Evolutionary conservation across 2,888 invertebrate species (phyloP), one percentile per base, ranked within the genome.

Genomic region (Netelia fuscicornis): DNA sequence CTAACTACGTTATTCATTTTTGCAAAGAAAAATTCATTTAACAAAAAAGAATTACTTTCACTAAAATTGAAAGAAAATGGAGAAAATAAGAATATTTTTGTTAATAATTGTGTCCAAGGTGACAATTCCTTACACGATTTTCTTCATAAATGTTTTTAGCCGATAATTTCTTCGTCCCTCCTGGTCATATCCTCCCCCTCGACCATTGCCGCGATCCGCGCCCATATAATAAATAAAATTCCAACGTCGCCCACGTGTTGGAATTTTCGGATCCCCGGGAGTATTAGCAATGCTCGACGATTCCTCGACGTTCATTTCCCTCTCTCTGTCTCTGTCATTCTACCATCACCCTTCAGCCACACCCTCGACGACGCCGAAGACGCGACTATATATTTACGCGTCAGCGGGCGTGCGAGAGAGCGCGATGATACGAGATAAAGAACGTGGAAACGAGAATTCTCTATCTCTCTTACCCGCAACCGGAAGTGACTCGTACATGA

Each of bases 171-270:
- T 13, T 20, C 72, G n/a, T 17, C 42, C 42, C 25, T 6, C 23
- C 6, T 48, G 17, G 2, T 30, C 48, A 2, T n/a, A 23, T 52
- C 58, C 58, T 20, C 58, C 62, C 48, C 23, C 30, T 44, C 23
- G 23, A 9, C 17, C 30, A 37, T 42, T 54, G 25, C 23, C 72
- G n/a, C 56, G 11, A 56, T 23, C 42, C n/a, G 20, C 17, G 62
- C 11, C 64, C 48, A 17, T 17, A 64, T 78, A 58, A 83, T 74
- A 78, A 74, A 20, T 30, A 78, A 78, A 83, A 83, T 83, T 78
- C 78, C 72, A 42, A 48, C 48, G 48, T 48, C 48, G 48, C 13
- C 60, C 78, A 78, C 83, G 74, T 62, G 62, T 68, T 42, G 74
- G 83, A 83, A 79, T 79, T 44, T 62, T 23, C 68, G 62, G 72